These are phyloP conservation scores for Drosophila algonquin DNA, from an alignment of 2,888 invertebrate species.

Conservation along the genomic window DNA sequence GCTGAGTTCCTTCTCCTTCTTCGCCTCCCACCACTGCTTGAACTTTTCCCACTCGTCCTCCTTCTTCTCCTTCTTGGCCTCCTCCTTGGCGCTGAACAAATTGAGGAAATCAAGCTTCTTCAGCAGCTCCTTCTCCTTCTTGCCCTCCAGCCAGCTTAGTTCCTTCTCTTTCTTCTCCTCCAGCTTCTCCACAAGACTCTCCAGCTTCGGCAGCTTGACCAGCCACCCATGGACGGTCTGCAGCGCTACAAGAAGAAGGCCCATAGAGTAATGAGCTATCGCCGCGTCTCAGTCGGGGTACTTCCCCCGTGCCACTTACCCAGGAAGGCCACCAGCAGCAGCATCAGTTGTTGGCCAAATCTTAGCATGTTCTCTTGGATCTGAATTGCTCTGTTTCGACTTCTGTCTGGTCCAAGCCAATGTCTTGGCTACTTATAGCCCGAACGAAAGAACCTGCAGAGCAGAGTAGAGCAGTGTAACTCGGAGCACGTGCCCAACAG, in stretches of 20 bases:
- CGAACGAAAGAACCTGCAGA: conserved; percentile 5
- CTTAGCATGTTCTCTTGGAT: conserved; percentile 34
- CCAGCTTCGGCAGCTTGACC: conserved; percentile 57
- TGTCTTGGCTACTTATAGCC: conserved; percentile 57
- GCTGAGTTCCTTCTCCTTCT: conserved; percentile 58
- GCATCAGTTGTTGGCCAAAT: conserved; percentile 53
- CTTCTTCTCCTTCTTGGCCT: conserved; percentile 52
- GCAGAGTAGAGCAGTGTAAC: conserved; percentile 10
- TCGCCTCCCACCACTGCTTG: conserved; percentile 61
- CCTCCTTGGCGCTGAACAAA: conserved; percentile 48
- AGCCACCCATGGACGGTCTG: conserved; percentile 50
- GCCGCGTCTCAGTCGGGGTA: neutral
- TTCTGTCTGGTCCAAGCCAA: conserved; percentile 27
- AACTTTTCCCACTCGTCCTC: conserved; percentile 60
- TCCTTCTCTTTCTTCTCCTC: conserved; percentile 43
- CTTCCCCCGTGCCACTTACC: conserved; percentile 50
- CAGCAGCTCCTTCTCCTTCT: conserved; percentile 52
- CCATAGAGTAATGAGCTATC: conserved; percentile 1
- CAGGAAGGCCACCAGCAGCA: conserved; percentile 56
- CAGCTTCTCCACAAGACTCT: conserved; percentile 39
- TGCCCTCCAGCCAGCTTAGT: conserved; percentile 30
- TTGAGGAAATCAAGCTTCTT: conserved; percentile 66
- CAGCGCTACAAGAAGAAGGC: conserved; percentile 38
- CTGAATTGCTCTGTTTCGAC: conserved; percentile 3
- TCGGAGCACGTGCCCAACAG: conserved; percentile 39